Percentiles rank a stretch among this genome's conserved stretches.
These are phyloP conservation scores for Linnaemya vulpina DNA, from an alignment of 2,888 invertebrate species.

Conservation along the genomic window DNA sequence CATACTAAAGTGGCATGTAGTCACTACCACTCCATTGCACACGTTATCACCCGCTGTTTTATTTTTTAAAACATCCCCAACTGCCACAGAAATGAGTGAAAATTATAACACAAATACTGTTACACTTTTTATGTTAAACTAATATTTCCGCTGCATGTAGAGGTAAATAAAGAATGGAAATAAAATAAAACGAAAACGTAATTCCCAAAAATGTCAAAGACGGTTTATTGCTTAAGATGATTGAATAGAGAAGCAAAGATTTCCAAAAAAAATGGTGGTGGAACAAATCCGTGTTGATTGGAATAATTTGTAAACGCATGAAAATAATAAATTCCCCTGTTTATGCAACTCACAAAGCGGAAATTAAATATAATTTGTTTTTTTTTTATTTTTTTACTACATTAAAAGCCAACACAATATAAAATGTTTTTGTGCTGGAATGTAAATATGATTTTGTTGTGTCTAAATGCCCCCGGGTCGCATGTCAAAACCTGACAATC, in stretches of 20 bases:
- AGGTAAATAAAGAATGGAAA: background rate
- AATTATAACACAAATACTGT: background rate
- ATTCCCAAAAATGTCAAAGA: no score
- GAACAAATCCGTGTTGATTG: constrained; percentile 37
- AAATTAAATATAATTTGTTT: constrained; percentile 48
- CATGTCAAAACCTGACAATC: constrained; percentile 26
- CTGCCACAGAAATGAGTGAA: background rate
- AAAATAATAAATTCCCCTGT: constrained; percentile 30
- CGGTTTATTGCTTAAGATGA: background rate
- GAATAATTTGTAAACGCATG: constrained; percentile 30
- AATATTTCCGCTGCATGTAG: background rate
- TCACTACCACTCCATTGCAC: constrained; percentile 19
- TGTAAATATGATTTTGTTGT: background rate
- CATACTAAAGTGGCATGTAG: background rate
- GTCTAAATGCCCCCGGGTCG: constrained; percentile 1
- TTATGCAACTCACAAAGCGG: constrained; percentile 13
- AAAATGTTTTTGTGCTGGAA: background rate
- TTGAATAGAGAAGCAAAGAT: background rate
- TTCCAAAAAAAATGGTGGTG: background rate
- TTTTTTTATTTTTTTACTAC: background rate
- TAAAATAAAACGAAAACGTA: background rate
- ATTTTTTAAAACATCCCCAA: constrained; percentile 51
- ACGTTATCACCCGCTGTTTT: constrained; percentile 49
- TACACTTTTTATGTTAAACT: background rate
- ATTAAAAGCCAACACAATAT: constrained; percentile 2